Percentiles rank a stretch among this genome's conserved stretches.
Conservation (phyloP, 2,113 vertebrate species). For the Uropsilus gracilis region DNA sequence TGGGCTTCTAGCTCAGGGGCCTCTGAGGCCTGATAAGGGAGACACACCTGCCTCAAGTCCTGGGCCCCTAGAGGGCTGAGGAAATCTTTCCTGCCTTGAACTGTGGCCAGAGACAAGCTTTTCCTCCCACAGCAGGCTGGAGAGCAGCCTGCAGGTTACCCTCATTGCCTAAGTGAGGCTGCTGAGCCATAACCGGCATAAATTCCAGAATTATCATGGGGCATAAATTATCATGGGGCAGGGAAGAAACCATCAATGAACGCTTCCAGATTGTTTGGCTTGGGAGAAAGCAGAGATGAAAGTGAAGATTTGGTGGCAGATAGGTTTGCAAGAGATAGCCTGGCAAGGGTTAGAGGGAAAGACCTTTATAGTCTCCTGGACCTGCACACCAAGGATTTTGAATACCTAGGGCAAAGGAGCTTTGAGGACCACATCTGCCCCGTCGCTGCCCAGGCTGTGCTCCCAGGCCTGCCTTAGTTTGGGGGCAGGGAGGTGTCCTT, state of each 20-base stretch:
- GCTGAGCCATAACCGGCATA: neutral
- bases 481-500: neutral
- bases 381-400: neutral
- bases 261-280: constrained; percentile 35
- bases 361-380: neutral
- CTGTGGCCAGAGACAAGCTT: constrained; percentile 16
- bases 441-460: too few species aligned
- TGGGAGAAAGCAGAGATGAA: neutral
- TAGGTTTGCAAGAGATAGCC: constrained; percentile 14
- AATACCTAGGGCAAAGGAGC: neutral
- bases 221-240: neutral
- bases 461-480: too few species aligned
- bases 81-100: constrained; percentile 18
- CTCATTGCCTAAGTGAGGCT: constrained; percentile 49
- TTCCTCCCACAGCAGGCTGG: constrained; percentile 44
- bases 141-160: constrained; percentile 60
- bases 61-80: neutral
- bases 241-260: neutral
- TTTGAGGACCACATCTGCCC: neutral
- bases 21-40: neutral
- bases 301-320: neutral
- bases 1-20: neutral
- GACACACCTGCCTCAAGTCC: neutral
- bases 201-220: neutral
- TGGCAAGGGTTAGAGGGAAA: neutral